A percentile compares a stretch with the other conserved stretches of the same genome.
These are phyloP conservation scores for Oncorhynchus mykiss DNA, from an alignment of 2,113 vertebrate genomes.

Conservation along the genomic window DNA sequence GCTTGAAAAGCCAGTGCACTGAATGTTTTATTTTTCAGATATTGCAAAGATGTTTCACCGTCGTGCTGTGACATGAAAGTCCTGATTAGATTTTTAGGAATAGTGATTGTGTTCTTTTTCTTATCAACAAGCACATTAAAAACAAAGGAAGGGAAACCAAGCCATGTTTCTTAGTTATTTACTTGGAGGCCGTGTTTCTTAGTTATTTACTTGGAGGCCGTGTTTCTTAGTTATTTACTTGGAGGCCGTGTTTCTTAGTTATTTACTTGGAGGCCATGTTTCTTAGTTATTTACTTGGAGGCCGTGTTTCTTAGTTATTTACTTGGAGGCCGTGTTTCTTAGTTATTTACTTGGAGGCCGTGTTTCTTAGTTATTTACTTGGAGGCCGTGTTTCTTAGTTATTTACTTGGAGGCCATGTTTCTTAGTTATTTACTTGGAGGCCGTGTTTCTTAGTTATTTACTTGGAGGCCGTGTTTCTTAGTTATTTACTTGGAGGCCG, in stretches of 20 bases:
- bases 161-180: neutral
- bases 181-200: neutral
- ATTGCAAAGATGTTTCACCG: constrained; percentile 5
- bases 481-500: no score
- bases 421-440: neutral
- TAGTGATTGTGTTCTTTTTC: neutral
- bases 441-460: neutral
- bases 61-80: constrained; percentile 17
- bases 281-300: no score
- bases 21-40: constrained; percentile 22
- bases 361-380: no score
- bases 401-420: neutral
- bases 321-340: no score
- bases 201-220: neutral
- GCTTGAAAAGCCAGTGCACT: constrained; percentile 1
- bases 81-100: neutral
- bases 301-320: no score
- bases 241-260: no score
- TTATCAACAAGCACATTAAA: constrained; percentile 3
- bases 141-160: neutral
- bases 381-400: no score
- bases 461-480: neutral
- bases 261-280: no score
- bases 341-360: no score
- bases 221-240: neutral